Conservation (phyloP, 2,888 invertebrate species). For the Dioctria linearis region DNA sequence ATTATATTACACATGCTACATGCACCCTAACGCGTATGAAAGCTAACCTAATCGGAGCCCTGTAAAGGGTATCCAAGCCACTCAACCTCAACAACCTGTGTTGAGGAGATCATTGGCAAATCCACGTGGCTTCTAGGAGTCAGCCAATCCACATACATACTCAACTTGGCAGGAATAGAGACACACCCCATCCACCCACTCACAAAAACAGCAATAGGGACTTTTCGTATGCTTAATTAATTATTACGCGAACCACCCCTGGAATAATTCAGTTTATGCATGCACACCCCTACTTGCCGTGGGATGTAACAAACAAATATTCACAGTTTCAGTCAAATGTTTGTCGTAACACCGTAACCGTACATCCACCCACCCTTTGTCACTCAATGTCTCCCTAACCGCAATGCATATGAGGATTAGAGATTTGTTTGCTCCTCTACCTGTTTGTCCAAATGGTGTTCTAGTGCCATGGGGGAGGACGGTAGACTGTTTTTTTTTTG, state of each 20-base stretch:
- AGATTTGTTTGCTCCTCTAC: conserved; percentile 24
- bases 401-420: conserved; percentile 37
- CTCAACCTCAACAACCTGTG: conserved; percentile 1
- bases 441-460: not conserved
- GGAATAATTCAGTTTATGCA: conserved; percentile 43
- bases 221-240: conserved; percentile 49
- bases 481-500: conserved; percentile 45
- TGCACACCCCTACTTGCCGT: conserved; percentile 12
- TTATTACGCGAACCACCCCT: conserved; percentile 35
- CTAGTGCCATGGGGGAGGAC: not conserved
- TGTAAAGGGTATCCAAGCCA: not conserved
- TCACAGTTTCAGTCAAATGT: conserved; percentile 42
- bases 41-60: conserved; percentile 21
- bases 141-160: not conserved
- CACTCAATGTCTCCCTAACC: not conserved
- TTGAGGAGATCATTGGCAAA: not conserved
- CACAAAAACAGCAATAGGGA: conserved; percentile 10
- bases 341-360: conserved; percentile 19
- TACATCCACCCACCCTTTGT: not conserved
- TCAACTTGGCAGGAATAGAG: not conserved
- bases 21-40: conserved; percentile 27
- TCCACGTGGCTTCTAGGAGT: not conserved
- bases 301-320: conserved; percentile 34
- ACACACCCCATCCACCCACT: not conserved
- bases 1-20: conserved; percentile 31